These are phyloP conservation scores for Pelvicachromis taeniatus DNA, from an alignment of 2,113 vertebrate species.

Conservation along the genomic window DNA sequence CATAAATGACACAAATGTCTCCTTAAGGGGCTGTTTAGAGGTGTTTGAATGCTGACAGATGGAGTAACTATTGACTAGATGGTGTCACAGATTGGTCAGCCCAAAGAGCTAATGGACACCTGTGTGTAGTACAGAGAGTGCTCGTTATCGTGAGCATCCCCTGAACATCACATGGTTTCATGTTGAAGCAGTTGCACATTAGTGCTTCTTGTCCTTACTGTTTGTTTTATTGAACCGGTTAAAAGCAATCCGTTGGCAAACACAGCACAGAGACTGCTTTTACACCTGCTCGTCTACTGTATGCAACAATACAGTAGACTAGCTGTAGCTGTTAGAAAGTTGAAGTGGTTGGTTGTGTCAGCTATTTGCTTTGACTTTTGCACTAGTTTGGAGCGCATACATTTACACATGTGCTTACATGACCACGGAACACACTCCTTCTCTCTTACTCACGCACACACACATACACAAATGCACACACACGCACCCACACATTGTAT, in stretches of 20 bases:
- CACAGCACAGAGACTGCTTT: background rate
- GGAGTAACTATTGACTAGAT: constrained; percentile 56
- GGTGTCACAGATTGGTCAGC: constrained; percentile 57
- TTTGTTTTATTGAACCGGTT: constrained; percentile 35
- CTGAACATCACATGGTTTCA: constrained; percentile 29
- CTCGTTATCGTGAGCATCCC: constrained; percentile 50
- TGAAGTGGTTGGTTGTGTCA: constrained; percentile 11
- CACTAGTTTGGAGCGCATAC: background rate
- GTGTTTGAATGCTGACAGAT: constrained; percentile 60
- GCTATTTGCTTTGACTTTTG: constrained; percentile 6
- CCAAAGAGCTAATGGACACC: constrained; percentile 63
- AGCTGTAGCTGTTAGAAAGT: background rate
- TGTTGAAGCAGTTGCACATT: constrained; percentile 9
- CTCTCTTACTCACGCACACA: background rate
- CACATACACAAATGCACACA: background rate
- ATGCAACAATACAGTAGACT: background rate
- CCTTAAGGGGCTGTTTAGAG: constrained; percentile 54
- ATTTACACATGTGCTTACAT: constrained; percentile 23
- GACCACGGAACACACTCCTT: background rate
- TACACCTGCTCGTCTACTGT: background rate
- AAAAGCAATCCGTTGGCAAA: constrained; percentile 11
- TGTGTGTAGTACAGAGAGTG: constrained; percentile 52
- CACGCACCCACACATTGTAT: constrained; percentile 45
- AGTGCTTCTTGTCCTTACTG: background rate
- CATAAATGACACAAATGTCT: constrained; percentile 59